These are phyloP conservation scores for Patella pellucida DNA, from an alignment of 2,888 invertebrate species.

Conservation along the genomic window DNA sequence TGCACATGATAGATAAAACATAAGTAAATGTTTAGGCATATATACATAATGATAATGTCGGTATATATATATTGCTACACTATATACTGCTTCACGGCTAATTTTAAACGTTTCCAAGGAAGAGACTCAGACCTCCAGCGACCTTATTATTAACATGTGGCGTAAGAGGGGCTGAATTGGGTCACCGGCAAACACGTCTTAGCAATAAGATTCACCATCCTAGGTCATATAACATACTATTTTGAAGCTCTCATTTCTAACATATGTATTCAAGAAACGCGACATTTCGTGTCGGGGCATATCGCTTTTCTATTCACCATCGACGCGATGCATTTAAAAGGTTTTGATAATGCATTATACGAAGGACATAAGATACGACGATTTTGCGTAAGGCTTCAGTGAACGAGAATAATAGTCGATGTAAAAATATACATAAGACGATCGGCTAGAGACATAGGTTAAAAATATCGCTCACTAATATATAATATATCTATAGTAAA, in stretches of 20 bases:
- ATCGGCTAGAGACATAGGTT: too few species aligned
- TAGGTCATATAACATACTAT: conserved; percentile 2
- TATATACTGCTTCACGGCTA: too few species aligned
- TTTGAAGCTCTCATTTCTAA: background rate
- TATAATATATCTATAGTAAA: too few species aligned
- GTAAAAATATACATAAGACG: background rate
- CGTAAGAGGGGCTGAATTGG: conserved; percentile 11
- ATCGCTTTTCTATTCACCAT: conserved; percentile 10
- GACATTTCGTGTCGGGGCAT: conserved; percentile 11
- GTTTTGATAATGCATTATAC: conserved; percentile 7
- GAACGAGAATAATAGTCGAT: background rate
- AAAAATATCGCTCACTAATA: too few species aligned
- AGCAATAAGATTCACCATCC: background rate
- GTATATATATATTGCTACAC: too few species aligned
- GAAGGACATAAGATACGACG: background rate
- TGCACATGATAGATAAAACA: too few species aligned
- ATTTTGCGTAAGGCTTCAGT: conserved; percentile 9
- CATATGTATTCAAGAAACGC: conserved; percentile 12
- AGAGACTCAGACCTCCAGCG: background rate
- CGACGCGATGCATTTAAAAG: conserved; percentile 6
- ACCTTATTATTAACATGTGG: conserved; percentile 11
- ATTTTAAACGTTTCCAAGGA: background rate
- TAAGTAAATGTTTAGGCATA: too few species aligned
- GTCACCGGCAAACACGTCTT: conserved; percentile 3
- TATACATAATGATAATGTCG: too few species aligned